phyloP scores from a whole-genome alignment of 2,113 vertebrate genomes.

The Nesogale talazaci region DNA sequence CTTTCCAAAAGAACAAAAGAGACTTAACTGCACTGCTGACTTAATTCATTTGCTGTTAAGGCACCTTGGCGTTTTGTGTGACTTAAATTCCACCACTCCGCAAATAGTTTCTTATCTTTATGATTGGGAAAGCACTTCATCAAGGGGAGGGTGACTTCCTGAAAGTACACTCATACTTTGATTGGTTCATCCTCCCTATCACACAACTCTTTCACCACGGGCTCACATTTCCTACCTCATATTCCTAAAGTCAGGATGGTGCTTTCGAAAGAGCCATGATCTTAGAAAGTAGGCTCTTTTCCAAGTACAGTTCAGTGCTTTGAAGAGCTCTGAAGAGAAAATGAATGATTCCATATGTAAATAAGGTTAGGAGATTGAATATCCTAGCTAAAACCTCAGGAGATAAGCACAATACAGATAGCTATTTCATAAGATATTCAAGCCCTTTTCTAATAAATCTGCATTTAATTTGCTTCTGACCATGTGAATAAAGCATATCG shows the following conservation, averaged over 20 bases:
- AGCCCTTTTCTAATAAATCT: background rate
- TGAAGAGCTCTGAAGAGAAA: conserved; percentile 56
- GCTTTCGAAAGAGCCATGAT: conserved; percentile 41
- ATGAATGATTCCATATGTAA: conserved; percentile 45
- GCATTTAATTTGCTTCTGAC: conserved; percentile 10
- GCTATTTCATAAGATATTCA: background rate
- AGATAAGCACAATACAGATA: background rate
- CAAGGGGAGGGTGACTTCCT: background rate
- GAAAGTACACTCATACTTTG: conserved; percentile 20
- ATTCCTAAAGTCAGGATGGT: background rate
- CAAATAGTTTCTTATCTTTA: conserved; percentile 16
- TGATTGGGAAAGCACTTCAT: background rate
- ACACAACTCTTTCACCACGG: background rate
- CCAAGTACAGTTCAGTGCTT: conserved; percentile 32
- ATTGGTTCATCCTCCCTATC: background rate
- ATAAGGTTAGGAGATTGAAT: background rate
- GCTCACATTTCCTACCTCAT: conserved; percentile 35
- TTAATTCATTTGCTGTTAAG: conserved; percentile 46
- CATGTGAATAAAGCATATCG: background rate
- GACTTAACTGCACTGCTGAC: background rate
- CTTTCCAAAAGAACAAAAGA: conserved; percentile 63
- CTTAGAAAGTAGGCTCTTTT: conserved; percentile 41
- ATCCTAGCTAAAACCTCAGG: background rate
- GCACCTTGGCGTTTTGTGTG: background rate
- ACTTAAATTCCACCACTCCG: conserved; percentile 37